A percentile compares a stretch with the other conserved stretches of the same genome.
These are phyloP conservation scores for Cossypha heuglini DNA, from an alignment of 2,797 vertebrate species.

Conservation along the genomic window DNA sequence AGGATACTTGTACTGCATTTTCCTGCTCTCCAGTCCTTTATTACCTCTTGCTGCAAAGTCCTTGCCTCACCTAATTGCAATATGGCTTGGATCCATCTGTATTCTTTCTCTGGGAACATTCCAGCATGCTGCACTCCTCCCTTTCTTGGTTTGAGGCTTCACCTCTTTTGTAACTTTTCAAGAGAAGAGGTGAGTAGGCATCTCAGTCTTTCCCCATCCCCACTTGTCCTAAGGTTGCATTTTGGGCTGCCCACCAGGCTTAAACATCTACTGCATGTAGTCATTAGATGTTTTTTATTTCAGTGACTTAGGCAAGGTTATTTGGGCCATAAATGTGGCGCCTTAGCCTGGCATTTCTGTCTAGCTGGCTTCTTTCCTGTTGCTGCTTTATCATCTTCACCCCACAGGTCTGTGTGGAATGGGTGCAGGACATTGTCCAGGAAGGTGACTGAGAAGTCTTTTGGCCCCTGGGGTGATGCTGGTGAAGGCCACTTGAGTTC, in stretches of 20 bases:
- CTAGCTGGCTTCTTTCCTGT: not conserved
- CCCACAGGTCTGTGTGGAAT: not conserved
- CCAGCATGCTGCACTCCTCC: not conserved
- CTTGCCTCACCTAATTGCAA: constrained; percentile 38
- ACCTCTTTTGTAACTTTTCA: not conserved
- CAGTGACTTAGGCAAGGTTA: not conserved
- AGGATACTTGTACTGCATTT: not conserved
- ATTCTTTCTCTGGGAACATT: constrained; percentile 37
- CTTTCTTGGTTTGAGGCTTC: not conserved
- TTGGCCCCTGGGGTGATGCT: not conserved
- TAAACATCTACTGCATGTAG: not conserved
- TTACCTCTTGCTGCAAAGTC: constrained; percentile 43
- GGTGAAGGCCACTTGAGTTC: not conserved
- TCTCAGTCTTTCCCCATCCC: not conserved
- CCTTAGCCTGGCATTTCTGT: not conserved
- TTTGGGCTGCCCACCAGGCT: not conserved
- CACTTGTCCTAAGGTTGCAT: not conserved
- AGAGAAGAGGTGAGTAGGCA: not conserved
- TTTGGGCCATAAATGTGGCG: not conserved
- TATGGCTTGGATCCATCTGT: constrained; percentile 44
- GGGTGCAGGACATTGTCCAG: not conserved
- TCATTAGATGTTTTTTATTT: not conserved
- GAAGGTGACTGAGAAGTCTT: not conserved
- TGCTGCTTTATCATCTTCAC: not conserved
- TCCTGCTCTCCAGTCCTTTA: constrained; percentile 10